Percentiles rank a stretch among this genome's conserved stretches.
These are phyloP conservation scores for Nasonia oneida DNA, from an alignment of 2,888 invertebrate genomes.

Conservation along the genomic window DNA sequence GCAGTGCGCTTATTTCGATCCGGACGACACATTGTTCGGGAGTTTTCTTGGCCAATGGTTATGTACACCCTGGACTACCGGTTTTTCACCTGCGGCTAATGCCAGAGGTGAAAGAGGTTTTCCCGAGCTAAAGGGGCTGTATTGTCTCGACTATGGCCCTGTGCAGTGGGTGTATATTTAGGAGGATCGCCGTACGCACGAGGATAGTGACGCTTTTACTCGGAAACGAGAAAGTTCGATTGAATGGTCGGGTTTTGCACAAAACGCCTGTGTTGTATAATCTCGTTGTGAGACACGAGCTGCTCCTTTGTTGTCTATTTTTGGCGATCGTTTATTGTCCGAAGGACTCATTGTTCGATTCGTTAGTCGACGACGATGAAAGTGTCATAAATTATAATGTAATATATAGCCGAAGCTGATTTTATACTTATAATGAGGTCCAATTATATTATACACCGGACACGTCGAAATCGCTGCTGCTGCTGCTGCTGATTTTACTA, in stretches of 20 bases:
- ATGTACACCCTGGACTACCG: neutral
- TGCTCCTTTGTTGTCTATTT: neutral
- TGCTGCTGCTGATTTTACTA: constrained; percentile 26
- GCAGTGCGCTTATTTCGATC: constrained; percentile 39
- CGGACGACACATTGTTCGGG: constrained; percentile 17
- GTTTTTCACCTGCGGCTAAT: constrained; percentile 2
- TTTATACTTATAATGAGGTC: constrained; percentile 1
- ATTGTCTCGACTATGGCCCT: neutral
- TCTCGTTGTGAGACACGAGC: neutral
- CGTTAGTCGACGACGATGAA: neutral
- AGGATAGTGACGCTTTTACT: neutral
- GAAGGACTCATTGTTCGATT: neutral
- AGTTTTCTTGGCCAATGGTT: neutral
- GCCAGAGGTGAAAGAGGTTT: neutral
- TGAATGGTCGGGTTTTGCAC: neutral
- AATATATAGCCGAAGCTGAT: neutral
- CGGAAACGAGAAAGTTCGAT: neutral
- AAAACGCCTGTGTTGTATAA: neutral
- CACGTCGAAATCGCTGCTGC: neutral
- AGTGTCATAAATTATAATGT: too few relatives aligned
- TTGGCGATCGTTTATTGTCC: neutral
- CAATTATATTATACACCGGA: neutral
- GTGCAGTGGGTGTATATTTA: neutral
- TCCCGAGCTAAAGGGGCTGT: neutral
- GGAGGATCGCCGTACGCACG: neutral